phyloP scores from a whole-genome alignment of 2,113 vertebrate genomes.

The Microcebus ravelobensis region DNA sequence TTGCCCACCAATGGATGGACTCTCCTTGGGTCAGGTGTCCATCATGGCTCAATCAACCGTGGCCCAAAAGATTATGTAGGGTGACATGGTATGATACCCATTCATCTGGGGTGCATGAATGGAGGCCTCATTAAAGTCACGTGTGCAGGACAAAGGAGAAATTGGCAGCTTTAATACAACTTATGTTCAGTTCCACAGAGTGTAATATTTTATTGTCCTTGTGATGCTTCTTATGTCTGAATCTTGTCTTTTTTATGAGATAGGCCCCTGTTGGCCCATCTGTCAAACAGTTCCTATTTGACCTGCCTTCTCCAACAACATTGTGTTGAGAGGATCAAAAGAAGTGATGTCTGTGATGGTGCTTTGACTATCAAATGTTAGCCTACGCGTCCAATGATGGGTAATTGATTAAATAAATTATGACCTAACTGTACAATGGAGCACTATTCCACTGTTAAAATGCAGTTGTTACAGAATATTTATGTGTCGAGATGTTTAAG shows the following conservation, averaged over 20 bases:
- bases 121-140: neutral
- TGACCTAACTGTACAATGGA: neutral
- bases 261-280: neutral
- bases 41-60: neutral
- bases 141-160: neutral
- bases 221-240: neutral
- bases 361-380: conserved; percentile 47
- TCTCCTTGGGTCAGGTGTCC: neutral
- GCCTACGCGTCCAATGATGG: neutral
- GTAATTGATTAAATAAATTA: conserved; percentile 18
- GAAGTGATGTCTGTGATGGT: neutral
- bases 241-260: conserved; percentile 8
- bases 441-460: neutral
- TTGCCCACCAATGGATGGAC: neutral
- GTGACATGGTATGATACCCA: neutral
- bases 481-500: conserved; percentile 42
- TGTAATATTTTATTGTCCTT: neutral
- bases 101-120: neutral
- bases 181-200: neutral
- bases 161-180: neutral
- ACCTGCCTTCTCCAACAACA: neutral
- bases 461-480: conserved; percentile 13
- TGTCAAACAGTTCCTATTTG: neutral
- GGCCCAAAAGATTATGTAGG: neutral
- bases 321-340: neutral